Base-by-base conservation (phyloP, 2,888 invertebrate species). In the Sycophila texana region DNA sequence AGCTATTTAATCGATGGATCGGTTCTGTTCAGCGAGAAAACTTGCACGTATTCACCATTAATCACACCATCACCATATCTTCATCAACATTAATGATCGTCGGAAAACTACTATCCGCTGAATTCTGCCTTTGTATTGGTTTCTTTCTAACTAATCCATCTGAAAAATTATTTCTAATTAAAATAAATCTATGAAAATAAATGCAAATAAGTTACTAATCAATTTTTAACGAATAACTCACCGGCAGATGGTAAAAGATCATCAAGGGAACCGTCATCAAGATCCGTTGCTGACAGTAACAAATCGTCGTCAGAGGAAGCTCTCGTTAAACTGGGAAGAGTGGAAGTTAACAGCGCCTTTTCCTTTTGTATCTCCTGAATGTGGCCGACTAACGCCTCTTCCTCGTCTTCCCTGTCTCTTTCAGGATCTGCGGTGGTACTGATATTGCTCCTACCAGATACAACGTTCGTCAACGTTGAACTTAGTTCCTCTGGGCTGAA, bases 261-360 rank as follows among this genome's bases (percentile, higher is more conserved):
- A 82, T 93, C 93, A 13, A 92, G 90, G 77, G 92, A 93, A 14
- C 92, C 95, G 84, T 96, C 96, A 88, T 96, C 96, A 85, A 95
- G 93, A 90, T 96, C 96, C 30, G 96, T 96, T 88, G 94, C 87
- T 92, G 89, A 90, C n/a, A 89, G 94, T 68, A 97, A 92, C 88
- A 97, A 92, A 91, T 97, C 97, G 89, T 97, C 97, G 90, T 97
- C 97, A 0, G 96, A 96, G 67, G 95, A 95, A 60, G 96, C 95
- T 84, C 96, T 94, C 82, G 96, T 95, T 80, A 96, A 92, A 82
- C 95, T 95, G 53, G 96, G 96, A 86, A 97, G 92, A 80, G 95
- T 94, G 72, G 95, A 94, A 47, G 96, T 96, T 83, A 97, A 91
- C 79, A 95, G 93, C 82, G 94, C 95, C 90, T 96, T 96, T 89